These are phyloP conservation scores for Paramormyrops kingsleyae DNA, from an alignment of 2,113 vertebrate species.

Conservation along the genomic window DNA sequence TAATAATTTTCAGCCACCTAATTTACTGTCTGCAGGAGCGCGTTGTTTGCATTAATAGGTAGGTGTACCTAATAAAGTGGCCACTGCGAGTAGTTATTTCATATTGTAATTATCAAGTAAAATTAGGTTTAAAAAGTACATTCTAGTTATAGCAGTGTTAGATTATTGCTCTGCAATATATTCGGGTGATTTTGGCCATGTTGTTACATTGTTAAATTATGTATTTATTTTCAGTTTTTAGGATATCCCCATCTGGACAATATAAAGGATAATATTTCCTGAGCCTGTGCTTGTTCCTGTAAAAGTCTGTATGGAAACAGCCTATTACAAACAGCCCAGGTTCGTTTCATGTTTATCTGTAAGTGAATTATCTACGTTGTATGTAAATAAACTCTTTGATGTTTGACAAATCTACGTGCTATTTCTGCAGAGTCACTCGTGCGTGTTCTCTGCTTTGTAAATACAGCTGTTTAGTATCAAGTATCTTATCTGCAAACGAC, in stretches of 20 bases:
- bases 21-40: not conserved
- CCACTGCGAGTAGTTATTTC: not conserved
- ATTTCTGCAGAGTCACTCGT: not conserved
- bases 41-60: not conserved
- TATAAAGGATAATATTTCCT: not conserved
- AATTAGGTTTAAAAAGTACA: not conserved
- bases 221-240: conserved; percentile 6
- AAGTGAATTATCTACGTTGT: not conserved
- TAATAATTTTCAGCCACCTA: not conserved
- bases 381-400: conserved; percentile 9
- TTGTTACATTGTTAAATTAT: not conserved
- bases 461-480: not conserved
- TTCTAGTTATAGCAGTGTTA: not conserved
- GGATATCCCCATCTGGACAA: not conserved
- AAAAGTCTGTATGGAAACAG: conserved; percentile 3
- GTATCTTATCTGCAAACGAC: not conserved
- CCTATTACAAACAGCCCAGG: not conserved
- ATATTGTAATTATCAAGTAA: not conserved
- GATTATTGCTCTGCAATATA: not conserved
- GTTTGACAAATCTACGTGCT: not conserved
- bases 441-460: not conserved
- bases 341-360: conserved; percentile 1
- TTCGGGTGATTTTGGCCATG: not conserved
- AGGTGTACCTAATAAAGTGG: not conserved
- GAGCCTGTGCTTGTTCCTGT: not conserved